Conservation (phyloP, 2,888 invertebrate genomes). For the Aelia acuminata region DNA sequence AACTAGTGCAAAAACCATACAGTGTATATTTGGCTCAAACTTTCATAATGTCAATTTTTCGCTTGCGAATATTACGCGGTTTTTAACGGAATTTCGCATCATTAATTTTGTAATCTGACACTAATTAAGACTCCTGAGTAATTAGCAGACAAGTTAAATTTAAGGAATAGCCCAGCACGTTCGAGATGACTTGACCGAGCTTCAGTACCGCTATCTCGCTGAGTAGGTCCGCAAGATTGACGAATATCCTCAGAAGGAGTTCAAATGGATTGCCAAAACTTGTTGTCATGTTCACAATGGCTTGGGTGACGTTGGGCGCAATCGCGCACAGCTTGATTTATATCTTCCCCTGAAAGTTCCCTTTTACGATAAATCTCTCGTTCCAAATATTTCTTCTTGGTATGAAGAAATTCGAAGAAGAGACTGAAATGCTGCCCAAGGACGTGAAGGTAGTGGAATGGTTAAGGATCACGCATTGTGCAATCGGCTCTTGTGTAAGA, state of each 20-base stretch:
- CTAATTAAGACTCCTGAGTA: background rate
- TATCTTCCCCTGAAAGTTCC: background rate
- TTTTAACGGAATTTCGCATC: too few species aligned
- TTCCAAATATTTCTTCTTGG: background rate
- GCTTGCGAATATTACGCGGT: too few species aligned
- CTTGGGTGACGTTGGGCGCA: background rate
- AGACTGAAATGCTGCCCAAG: background rate
- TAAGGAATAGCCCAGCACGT: background rate
- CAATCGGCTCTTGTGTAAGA: background rate
- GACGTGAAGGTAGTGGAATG: background rate
- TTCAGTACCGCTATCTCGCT: background rate
- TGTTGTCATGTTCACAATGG: background rate
- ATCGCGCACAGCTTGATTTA: background rate
- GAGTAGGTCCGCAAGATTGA: background rate
- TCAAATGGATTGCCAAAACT: constrained; percentile 7
- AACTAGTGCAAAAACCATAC: too few species aligned
- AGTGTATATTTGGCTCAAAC: too few species aligned
- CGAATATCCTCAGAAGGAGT: background rate
- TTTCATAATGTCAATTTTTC: too few species aligned
- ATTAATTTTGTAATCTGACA: background rate
- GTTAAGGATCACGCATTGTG: background rate
- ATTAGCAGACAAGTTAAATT: background rate
- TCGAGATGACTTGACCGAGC: background rate
- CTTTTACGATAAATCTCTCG: background rate
- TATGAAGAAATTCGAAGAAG: background rate